Conservation (phyloP, 2,888 invertebrate genomes). For the Danaus chrysippus region DNA sequence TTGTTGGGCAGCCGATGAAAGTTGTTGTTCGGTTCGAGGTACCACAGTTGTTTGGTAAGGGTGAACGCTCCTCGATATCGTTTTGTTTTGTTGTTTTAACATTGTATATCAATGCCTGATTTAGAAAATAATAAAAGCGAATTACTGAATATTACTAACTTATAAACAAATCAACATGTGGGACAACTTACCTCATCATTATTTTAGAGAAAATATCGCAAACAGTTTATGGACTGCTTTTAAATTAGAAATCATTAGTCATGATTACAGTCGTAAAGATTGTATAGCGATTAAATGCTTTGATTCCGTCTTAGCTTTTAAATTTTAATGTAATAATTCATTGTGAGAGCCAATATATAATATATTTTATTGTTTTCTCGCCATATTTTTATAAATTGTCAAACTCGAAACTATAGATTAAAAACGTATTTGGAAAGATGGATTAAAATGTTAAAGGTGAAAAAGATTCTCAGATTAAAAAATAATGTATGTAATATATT, state of each 20-base stretch:
- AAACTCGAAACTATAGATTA: no score
- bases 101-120: constrained; percentile 40
- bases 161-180: constrained; percentile 5
- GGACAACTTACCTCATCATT: constrained; percentile 1
- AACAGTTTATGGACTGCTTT: neutral
- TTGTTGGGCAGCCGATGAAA: constrained; percentile 66
- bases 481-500: no score
- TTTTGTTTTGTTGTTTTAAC: constrained; percentile 70
- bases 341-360: no score
- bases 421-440: no score
- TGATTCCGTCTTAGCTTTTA: no score
- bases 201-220: neutral
- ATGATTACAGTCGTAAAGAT: neutral
- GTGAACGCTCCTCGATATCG: constrained; percentile 64
- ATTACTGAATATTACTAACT: neutral
- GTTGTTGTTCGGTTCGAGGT: constrained; percentile 68
- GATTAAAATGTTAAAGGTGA: no score
- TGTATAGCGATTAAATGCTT: neutral
- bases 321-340: no score
- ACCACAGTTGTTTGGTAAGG: constrained; percentile 75
- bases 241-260: neutral
- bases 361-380: no score
- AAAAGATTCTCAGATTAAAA: no score
- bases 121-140: constrained; percentile 17
- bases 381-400: no score